phyloP scores from a whole-genome alignment of 2,888 invertebrate species.

The Himalopsyche tibetana region DNA sequence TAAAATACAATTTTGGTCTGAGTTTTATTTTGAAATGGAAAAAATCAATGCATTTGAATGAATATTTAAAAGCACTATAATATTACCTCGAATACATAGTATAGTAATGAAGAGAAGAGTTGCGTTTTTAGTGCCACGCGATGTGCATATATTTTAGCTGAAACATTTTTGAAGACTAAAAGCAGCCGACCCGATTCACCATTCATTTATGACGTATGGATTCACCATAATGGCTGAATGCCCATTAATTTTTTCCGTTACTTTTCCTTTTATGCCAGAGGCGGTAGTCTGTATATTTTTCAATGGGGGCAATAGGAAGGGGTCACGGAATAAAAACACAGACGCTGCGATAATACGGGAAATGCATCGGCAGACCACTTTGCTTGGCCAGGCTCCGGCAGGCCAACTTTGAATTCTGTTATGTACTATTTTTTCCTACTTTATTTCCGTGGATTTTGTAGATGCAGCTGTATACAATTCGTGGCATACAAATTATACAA shows the following conservation, averaged over 20 bases:
- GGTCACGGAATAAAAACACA: slow-evolving; percentile 48
- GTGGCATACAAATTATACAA: no score
- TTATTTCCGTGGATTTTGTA: not conserved
- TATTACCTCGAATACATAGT: no score
- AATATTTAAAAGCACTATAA: no score
- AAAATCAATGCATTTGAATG: no score
- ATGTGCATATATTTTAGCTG: no score
- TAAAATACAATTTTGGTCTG: no score
- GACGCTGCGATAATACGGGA: slow-evolving; percentile 50
- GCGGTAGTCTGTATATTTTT: slow-evolving; percentile 1
- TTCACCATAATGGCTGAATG: not conserved
- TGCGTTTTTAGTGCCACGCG: no score
- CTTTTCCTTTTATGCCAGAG: not conserved
- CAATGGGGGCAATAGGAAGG: slow-evolving; percentile 5
- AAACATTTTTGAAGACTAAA: no score
- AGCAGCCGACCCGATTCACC: no score
- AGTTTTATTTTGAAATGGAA: no score
- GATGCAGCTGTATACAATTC: not conserved
- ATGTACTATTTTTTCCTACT: slow-evolving; percentile 23
- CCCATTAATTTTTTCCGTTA: not conserved
- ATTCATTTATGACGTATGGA: not conserved
- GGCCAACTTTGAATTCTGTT: slow-evolving; percentile 44
- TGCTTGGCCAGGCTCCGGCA: slow-evolving; percentile 2
- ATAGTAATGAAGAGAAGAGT: no score
- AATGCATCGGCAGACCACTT: slow-evolving; percentile 49